Base-by-base conservation (phyloP, 2,113 vertebrate genomes). In the Corynorhinus townsendii region DNA sequence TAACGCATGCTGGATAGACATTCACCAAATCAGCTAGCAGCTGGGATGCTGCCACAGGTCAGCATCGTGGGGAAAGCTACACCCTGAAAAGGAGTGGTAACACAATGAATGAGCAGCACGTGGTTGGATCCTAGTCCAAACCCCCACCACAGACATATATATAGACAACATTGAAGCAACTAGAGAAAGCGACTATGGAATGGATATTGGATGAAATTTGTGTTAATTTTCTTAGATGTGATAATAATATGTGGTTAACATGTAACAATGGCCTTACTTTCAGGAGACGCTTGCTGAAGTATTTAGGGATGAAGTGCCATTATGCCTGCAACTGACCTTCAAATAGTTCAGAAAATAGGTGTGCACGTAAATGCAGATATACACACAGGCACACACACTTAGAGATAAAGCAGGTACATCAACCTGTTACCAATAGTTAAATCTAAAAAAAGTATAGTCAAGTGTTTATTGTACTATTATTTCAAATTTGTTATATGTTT, bases 61-160 rank as follows among this genome's bases (percentile, higher is more conserved):
- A 20, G 14, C 4, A 12, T 22, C 17, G 0, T 2, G 26, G n/a
- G 17, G 7, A 45, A 80, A 64, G 16, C 66, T 38, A 40, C 38
- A 80, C 11, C 30, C 45, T 14, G 5, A 12, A 54, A 45, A 72
- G 59, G 35, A 45, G 10, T 24, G 11, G 62, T 17, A 62, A 2
- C 3, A 35, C 30, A 52, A 0, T 5, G 9, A 71, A 19, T 22
- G 19, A 3, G 1, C 10, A 11, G 30, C 24, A 49, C 10, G 12
- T 35, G 22, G 28, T 3, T 59, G 68, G 28, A 17, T 62, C 73
- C 66, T 64, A 10, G 22, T 14, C 94, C 49, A 82, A 49, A 28
- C 56, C 56, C 22, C 22, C 56, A 59, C 56, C 24, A 26, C 56
- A 59, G 26, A 62, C 64, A 33, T 19, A 7, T 15, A 16, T 16